Evolutionary conservation across 2,888 invertebrate genomes (phyloP).

Genomic region (Athrips mouffetella): DNA sequence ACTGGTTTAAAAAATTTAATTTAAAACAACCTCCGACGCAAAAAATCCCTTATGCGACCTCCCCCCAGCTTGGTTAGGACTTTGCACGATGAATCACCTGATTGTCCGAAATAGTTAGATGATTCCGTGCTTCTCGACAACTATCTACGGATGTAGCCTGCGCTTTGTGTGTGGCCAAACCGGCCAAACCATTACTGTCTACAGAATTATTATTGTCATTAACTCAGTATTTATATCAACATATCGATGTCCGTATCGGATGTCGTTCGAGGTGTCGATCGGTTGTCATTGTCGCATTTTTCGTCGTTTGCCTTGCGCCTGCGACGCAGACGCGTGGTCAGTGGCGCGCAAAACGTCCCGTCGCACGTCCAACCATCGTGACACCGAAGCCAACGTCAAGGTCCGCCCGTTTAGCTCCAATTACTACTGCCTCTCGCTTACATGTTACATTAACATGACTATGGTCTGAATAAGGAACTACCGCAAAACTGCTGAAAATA

Average conservation of each 20-base stretch:
- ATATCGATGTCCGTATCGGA: conserved; percentile 18
- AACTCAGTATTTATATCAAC: background rate
- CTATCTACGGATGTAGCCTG: too few relatives aligned
- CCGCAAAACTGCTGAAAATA: too few relatives aligned
- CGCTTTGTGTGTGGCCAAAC: too few relatives aligned
- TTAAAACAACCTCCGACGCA: too few relatives aligned
- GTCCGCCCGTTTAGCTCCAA: conserved; percentile 4
- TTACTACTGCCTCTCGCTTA: conserved; percentile 7
- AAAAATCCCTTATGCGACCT: too few relatives aligned
- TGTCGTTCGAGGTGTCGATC: conserved; percentile 41
- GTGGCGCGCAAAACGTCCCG: conserved; percentile 49
- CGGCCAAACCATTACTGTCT: background rate
- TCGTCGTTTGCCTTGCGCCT: conserved; percentile 49
- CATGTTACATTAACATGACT: background rate
- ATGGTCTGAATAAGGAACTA: background rate
- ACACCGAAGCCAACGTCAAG: conserved; percentile 2
- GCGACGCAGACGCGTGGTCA: conserved; percentile 23
- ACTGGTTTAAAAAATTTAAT: too few relatives aligned
- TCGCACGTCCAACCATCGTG: conserved; percentile 32
- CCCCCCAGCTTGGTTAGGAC: too few relatives aligned
- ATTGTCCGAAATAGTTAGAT: too few relatives aligned
- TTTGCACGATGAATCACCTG: too few relatives aligned
- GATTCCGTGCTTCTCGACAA: too few relatives aligned
- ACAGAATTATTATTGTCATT: conserved; percentile 14
- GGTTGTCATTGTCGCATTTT: conserved; percentile 55